phyloP scores from a whole-genome alignment of 2,113 vertebrate genomes.

The Microcebus griseorufus region DNA sequence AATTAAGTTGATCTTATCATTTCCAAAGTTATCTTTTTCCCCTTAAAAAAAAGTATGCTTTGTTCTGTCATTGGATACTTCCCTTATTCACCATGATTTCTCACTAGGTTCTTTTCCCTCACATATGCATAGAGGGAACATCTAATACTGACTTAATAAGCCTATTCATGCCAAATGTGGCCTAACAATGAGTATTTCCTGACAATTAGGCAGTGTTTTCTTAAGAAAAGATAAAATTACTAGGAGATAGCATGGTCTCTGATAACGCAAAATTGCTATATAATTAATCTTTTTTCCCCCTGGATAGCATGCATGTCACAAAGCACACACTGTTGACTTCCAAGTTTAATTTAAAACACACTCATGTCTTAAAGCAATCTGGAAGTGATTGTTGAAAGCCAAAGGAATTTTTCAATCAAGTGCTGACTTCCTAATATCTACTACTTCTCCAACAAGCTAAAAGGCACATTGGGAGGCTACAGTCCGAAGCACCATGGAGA shows the following conservation, averaged over 20 bases:
- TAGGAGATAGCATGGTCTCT: constrained; percentile 50
- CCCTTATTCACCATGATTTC: neutral
- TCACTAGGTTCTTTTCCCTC: neutral
- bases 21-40: constrained; percentile 37
- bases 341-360: constrained; percentile 64
- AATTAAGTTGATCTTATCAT: constrained; percentile 47
- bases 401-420: constrained; percentile 52
- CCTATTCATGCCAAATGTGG: neutral
- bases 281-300: constrained; percentile 67
- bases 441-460: neutral
- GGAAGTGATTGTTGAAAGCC: constrained; percentile 55
- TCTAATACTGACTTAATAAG: neutral
- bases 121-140: neutral
- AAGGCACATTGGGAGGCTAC: neutral
- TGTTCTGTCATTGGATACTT: constrained; percentile 57
- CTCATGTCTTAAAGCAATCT: constrained; percentile 35
- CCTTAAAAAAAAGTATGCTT: neutral
- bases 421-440: neutral
- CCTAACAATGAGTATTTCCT: neutral
- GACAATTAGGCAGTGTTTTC: neutral
- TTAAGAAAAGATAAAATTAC: constrained; percentile 70
- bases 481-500: neutral
- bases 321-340: constrained; percentile 66
- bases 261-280: constrained; percentile 62
- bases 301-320: constrained; percentile 37